Conservation (phyloP, 2,113 vertebrate genomes). For the Mellivora capensis region DNA sequence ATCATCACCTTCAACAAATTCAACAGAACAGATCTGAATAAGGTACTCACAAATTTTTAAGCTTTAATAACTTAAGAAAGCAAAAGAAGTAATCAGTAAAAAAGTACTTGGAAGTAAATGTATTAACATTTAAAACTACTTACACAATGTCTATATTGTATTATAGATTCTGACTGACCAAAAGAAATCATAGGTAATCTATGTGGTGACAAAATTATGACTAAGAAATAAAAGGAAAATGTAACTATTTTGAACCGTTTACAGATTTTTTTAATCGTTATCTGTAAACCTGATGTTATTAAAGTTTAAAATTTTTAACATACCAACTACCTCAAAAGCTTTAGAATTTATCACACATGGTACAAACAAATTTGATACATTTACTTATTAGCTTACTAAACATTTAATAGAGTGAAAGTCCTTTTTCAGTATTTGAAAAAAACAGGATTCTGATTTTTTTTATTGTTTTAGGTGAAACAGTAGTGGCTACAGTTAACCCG, state of each 20-base stretch:
- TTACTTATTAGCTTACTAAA: conserved; percentile 23
- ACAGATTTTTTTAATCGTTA: not conserved
- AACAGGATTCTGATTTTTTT: conserved; percentile 20
- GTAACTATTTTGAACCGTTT: not conserved
- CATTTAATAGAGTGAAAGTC: conserved; percentile 5
- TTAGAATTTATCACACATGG: conserved; percentile 24
- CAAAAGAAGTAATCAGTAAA: conserved; percentile 17
- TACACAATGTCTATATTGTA: conserved; percentile 14
- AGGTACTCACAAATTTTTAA: conserved; percentile 51
- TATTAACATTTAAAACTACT: conserved; percentile 37
- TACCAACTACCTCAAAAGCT: not conserved
- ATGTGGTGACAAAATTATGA: conserved; percentile 20
- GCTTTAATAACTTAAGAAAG: conserved; percentile 55
- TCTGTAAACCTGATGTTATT: conserved; percentile 9
- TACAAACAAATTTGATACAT: conserved; percentile 8
- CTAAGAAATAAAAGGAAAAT: conserved; percentile 44
- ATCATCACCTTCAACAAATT: conserved; percentile 38
- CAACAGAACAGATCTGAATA: conserved; percentile 26
- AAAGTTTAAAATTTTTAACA: conserved; percentile 25
- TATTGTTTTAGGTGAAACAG: conserved; percentile 34
- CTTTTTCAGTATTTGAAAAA: conserved; percentile 51
- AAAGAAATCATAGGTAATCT: conserved; percentile 40
- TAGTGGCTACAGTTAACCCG: conserved; percentile 20
- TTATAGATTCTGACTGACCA: not conserved
- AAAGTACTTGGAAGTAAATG: conserved; percentile 31